phyloP scores from a whole-genome alignment of 2,888 invertebrate species.

The Electrophaes corylata region DNA sequence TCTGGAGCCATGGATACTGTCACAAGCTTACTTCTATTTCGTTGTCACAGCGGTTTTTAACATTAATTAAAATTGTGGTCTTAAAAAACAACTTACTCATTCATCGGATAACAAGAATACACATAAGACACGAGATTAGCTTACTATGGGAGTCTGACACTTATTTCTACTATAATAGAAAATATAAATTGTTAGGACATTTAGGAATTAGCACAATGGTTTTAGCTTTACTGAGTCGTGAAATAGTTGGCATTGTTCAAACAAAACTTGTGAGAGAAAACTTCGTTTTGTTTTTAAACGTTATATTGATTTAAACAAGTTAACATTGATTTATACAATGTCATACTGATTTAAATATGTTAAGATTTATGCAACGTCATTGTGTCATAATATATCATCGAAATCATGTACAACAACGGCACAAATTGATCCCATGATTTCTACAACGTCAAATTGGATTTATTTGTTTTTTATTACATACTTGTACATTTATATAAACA shows the following conservation, averaged over 20 bases:
- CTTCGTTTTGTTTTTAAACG: not conserved
- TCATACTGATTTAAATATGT: not conserved
- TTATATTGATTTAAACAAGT: not conserved
- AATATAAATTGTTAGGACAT: conserved; percentile 23
- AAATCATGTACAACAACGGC: no score
- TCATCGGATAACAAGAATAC: conserved; percentile 18
- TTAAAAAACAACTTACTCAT: conserved; percentile 29
- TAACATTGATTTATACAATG: not conserved
- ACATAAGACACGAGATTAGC: conserved; percentile 30
- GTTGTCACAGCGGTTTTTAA: no score
- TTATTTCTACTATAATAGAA: conserved; percentile 27
- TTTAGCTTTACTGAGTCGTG: conserved; percentile 32
- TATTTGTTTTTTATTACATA: no score
- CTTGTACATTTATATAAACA: no score
- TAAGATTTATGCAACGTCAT: no score
- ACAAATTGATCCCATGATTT: no score
- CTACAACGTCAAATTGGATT: not conserved
- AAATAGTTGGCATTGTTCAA: conserved; percentile 16
- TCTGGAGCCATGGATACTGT: no score
- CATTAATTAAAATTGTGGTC: conserved; percentile 22
- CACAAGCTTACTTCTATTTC: no score
- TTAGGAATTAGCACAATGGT: conserved; percentile 29
- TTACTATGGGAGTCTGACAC: conserved; percentile 27
- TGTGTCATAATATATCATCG: no score
- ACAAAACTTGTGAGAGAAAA: conserved; percentile 2